Evolutionary conservation across 2,797 vertebrate genomes (phyloP), one percentile per base, ranked within the genome.

Genomic region (Enteromius trimaculatus): DNA sequence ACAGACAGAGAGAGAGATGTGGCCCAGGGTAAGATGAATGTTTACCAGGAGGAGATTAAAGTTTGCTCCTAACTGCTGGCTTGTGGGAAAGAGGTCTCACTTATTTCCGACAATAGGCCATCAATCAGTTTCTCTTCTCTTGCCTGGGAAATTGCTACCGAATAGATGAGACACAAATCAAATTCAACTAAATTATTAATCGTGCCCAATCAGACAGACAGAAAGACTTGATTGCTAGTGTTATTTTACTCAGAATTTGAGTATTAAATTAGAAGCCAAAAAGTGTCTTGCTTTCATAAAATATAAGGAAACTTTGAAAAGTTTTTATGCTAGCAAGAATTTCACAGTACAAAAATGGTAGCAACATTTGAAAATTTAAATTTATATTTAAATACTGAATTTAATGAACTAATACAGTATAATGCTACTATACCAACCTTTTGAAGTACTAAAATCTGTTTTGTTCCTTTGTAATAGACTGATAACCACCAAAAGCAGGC

Each of bases 1-100:
- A 34, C 2, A 31, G 29, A 29, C 29, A 29, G 1, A 29, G 1
- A 29, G 29, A 29, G 76, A 47, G 68, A 83, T 87, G 87, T 86
- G 86, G 89, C 81, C 80, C 75, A 87, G 85, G 70, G 85, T 75
- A 70, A 72, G 88, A 88, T 83, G 51, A 83, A 83, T 86, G 81
- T 81, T 85, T 85, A 65, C 72, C 74, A 68, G 53, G 42, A 31
- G 23, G 21, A 82, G 68, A 83, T 85, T 84, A 83, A 81, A 76
- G 77, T 84, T 82, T 79, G 70, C 34, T 76, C 14, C 51, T 71
- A 39, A 68, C 34, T 71, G 1, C 39, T 85, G 39, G 72, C 78
- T 83, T 26, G 68, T 76, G 81, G 68, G 21, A 78, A 85, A 74
- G 21, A 83, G 47, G 49, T 84, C 23, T 55, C 58, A 47, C 60